Evolutionary conservation across 2,113 vertebrate genomes (phyloP).

Genomic region (Notothenia rossii): DNA sequence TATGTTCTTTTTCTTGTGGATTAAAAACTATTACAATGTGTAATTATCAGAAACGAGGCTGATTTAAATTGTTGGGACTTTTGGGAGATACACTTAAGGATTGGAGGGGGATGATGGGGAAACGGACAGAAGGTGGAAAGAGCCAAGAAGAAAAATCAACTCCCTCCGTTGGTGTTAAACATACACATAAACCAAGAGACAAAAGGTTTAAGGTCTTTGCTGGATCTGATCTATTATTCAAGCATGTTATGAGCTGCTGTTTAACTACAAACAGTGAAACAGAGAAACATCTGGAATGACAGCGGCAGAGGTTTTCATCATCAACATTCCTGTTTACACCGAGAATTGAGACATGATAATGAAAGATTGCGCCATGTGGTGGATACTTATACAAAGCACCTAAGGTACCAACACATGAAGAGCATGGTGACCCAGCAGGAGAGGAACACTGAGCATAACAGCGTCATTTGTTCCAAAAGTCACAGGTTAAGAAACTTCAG

Average conservation of each 20-base stretch:
- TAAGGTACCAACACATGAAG: neutral
- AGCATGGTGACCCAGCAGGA: conserved; percentile 24
- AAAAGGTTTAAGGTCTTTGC: neutral
- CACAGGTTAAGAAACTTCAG: neutral
- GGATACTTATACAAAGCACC: neutral
- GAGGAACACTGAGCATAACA: neutral
- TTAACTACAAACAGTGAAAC: neutral
- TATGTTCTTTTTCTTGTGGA: neutral
- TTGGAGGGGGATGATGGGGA: rapidly evolving
- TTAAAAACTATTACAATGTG: neutral
- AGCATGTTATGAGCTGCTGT: conserved; percentile 2
- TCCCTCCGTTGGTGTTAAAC: conserved; percentile 17
- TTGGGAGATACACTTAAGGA: neutral
- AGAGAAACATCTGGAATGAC: conserved; percentile 42
- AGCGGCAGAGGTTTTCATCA: conserved; percentile 1
- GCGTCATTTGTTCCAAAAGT: too few species aligned
- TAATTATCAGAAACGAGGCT: neutral
- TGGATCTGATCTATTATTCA: neutral
- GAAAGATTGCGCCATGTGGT: neutral
- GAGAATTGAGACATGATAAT: neutral
- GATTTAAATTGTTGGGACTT: neutral
- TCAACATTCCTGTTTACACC: neutral
- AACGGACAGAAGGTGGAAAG: neutral
- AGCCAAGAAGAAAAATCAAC: neutral
- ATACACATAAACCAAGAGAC: neutral